A percentile compares a stretch with the other conserved stretches of the same genome.
Conservation (phyloP, 2,888 invertebrate genomes). For the Tupiocoris notatus region DNA sequence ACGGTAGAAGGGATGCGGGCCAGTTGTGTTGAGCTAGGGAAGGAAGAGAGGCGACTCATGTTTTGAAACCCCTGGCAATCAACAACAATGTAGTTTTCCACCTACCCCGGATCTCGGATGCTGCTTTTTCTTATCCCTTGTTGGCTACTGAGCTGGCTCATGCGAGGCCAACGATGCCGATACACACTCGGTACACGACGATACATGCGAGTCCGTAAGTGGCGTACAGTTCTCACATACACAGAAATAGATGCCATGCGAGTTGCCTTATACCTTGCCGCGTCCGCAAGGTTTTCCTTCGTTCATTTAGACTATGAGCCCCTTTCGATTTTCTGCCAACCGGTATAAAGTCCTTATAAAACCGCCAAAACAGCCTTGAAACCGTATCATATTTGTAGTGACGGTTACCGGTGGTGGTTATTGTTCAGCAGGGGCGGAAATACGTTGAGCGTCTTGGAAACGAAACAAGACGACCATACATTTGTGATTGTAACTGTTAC, state of each 20-base stretch:
- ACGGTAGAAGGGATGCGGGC: background rate
- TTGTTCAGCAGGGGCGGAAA: too few species aligned
- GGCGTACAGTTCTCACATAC: too few species aligned
- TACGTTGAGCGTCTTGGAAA: too few species aligned
- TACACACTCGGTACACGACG: background rate
- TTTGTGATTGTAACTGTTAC: too few species aligned
- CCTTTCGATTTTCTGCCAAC: background rate
- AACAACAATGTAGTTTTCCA: conserved; percentile 40
- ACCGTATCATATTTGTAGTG: too few species aligned
- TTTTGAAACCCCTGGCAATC: conserved; percentile 39
- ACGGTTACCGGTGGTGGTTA: too few species aligned
- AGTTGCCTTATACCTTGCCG: background rate
- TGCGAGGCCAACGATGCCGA: background rate
- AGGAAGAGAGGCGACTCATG: conserved; percentile 17
- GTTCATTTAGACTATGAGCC: background rate
- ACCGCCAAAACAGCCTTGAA: too few species aligned
- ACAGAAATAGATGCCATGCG: too few species aligned
- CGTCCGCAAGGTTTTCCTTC: background rate
- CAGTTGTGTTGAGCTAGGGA: background rate
- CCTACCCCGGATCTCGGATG: background rate
- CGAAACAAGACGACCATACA: too few species aligned
- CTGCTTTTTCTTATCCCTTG: background rate
- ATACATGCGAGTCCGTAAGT: background rate
- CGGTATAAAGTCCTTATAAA: too few species aligned
- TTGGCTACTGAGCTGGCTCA: background rate